Evolutionary conservation across 2,888 invertebrate genomes (phyloP).

Genomic region (Odontocerum albicorne): DNA sequence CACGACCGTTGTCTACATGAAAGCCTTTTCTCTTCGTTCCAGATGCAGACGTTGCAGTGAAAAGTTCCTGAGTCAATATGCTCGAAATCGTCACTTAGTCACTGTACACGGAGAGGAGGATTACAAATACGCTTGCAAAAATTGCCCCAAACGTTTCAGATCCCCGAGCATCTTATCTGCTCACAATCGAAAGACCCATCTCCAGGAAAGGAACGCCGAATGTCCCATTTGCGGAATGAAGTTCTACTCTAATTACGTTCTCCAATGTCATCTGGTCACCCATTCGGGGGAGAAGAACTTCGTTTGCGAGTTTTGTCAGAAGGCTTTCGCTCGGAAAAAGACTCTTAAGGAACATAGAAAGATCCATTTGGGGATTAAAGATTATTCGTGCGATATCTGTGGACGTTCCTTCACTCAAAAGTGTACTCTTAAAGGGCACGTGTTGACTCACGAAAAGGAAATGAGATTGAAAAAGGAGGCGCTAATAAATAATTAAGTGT

Average conservation of each 20-base stretch:
- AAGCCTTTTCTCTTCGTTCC: slow-evolving; percentile 10
- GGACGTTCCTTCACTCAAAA: slow-evolving; percentile 25
- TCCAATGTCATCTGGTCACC: slow-evolving; percentile 16
- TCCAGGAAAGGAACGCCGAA: slow-evolving; percentile 13
- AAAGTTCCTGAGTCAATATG: slow-evolving; percentile 18
- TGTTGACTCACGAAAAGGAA: slow-evolving; percentile 16
- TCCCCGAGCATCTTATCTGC: slow-evolving; percentile 5
- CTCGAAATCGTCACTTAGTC: slow-evolving; percentile 18
- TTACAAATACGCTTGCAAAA: slow-evolving; percentile 17
- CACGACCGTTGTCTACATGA: no score
- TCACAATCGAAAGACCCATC: slow-evolving; percentile 21
- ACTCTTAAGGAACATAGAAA: slow-evolving; percentile 24
- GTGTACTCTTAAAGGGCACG: slow-evolving; percentile 20
- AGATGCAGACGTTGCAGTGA: slow-evolving; percentile 19
- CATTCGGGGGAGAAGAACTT: slow-evolving; percentile 18
- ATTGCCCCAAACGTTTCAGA: slow-evolving; percentile 19
- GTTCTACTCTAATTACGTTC: slow-evolving; percentile 15
- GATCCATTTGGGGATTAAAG: slow-evolving; percentile 20
- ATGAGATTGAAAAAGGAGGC: no score
- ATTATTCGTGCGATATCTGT: slow-evolving; percentile 18
- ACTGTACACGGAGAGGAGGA: slow-evolving; percentile 20
- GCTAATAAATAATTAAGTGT: no score
- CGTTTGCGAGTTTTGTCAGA: slow-evolving; percentile 17
- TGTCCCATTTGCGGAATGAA: slow-evolving; percentile 9
- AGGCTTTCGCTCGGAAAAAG: slow-evolving; percentile 15